Evolutionary conservation across 2,888 invertebrate genomes (phyloP), one percentile per base, ranked within the genome.

Genomic region (Cynaeus angustus): DNA sequence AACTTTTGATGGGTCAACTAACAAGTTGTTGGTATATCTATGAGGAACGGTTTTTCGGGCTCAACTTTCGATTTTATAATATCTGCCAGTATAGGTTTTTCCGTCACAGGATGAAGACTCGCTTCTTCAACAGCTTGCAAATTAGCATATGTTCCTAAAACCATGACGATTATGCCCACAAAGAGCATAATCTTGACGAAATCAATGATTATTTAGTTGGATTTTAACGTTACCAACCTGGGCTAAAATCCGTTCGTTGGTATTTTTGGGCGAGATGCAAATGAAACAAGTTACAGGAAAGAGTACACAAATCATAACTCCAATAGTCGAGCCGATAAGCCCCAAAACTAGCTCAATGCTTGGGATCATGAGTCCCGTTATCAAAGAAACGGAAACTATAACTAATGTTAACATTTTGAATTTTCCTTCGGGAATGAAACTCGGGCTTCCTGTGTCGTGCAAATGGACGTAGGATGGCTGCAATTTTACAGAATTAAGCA

Each of bases 261-360:
- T 94, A 74, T 94, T 90, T 83, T 95, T 96, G 48, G 91, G 91
- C 7, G 94, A 93, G 70, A 97, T 90, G 72, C 92, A 90, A 30
- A 97, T 90, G 83, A 96, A 98, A 82, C 96, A 94, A 0, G 94
- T 89, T 0, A 97, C 94, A 0, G 99, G 99, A 80, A 98, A 94
- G 80, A 98, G 92, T 33, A 97, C 91, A 79, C 98, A 98, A 74
- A 99, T 93, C 74, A 96, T 89, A 9, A 96, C 94, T 0, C 99
- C 99, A 77, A 98, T 96, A 0, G 98, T 98, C 0, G 98, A 96
- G 0, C 99, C 99, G 37, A 97, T 92, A 33, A 99, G 86, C 0
- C 98, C 98, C 68, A 99, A 89, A 62, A 99, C 95, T 78, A 98
- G 89, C 86, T 99, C 96, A 68, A 96, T 95, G 81, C 96, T 97